These are phyloP conservation scores for Aptenodytes forsteri DNA, from an alignment of 2,113 vertebrate species.

Conservation along the genomic window DNA sequence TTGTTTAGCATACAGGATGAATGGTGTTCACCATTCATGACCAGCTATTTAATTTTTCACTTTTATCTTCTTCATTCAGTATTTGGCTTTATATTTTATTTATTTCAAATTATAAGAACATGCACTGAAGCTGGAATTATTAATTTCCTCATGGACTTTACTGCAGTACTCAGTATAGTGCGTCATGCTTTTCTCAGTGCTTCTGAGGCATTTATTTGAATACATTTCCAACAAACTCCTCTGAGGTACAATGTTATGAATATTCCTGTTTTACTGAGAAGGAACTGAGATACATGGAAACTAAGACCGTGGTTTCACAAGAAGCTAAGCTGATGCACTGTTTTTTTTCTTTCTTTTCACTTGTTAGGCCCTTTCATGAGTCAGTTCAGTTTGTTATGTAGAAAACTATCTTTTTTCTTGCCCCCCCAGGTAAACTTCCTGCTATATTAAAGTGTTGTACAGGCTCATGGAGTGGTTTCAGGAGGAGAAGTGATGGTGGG, in stretches of 20 bases:
- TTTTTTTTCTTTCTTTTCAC: neutral
- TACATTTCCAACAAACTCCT: neutral
- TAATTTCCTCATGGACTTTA: slow-evolving; percentile 34
- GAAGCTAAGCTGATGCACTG: neutral
- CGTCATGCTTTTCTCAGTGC: neutral
- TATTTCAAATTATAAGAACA: slow-evolving; percentile 37
- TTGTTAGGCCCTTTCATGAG: neutral
- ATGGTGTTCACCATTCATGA: slow-evolving; percentile 26
- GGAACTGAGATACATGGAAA: neutral
- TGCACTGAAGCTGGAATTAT: slow-evolving; percentile 16
- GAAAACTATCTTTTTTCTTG: neutral
- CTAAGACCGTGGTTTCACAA: neutral
- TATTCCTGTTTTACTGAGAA: slow-evolving; percentile 5
- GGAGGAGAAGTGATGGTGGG: neutral
- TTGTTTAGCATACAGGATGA: neutral
- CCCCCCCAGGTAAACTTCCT: neutral
- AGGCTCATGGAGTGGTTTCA: neutral
- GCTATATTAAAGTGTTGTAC: neutral
- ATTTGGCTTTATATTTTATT: slow-evolving; percentile 44
- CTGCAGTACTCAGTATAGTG: neutral
- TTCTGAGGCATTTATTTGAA: slow-evolving; percentile 12
- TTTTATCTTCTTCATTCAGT: slow-evolving; percentile 57
- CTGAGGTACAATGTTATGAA: neutral
- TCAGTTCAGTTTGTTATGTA: neutral
- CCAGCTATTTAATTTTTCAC: slow-evolving; percentile 43